These are phyloP conservation scores for Eumeta japonica DNA, from an alignment of 1,140 invertebrate species.

Conservation along the genomic window DNA sequence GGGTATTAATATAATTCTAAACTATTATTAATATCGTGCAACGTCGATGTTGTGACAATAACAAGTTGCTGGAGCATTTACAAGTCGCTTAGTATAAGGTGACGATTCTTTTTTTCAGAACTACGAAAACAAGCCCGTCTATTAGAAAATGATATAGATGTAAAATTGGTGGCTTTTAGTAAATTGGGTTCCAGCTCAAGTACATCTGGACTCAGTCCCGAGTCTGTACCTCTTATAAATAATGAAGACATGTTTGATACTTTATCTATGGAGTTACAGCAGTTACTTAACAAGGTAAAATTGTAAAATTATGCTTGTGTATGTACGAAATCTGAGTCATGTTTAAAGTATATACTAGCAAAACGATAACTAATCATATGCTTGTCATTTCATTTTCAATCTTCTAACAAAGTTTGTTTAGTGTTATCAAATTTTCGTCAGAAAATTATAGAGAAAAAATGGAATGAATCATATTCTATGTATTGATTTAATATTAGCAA, in stretches of 20 bases:
- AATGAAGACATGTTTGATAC: slow-evolving; percentile 91
- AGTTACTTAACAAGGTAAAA: slow-evolving; percentile 80
- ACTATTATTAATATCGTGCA: slow-evolving; percentile 6
- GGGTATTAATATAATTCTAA: slow-evolving; percentile 12
- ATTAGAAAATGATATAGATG: slow-evolving; percentile 95
- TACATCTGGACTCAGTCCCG: slow-evolving; percentile 54
- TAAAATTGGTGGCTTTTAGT: slow-evolving; percentile 92
- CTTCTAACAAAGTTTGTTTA: background rate
- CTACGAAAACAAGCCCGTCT: slow-evolving; percentile 88
- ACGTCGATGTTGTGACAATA: too few relatives aligned
- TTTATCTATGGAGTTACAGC: slow-evolving; percentile 88
- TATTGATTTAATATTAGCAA: too few relatives aligned
- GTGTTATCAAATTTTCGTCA: background rate
- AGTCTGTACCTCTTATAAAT: slow-evolving; percentile 79
- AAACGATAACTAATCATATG: too few relatives aligned
- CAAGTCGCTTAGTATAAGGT: background rate
- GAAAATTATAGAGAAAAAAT: too few relatives aligned
- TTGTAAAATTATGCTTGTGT: too few relatives aligned
- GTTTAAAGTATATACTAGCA: too few relatives aligned
- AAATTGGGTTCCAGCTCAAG: slow-evolving; percentile 80
- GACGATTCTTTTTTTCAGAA: slow-evolving; percentile 61
- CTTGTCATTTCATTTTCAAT: too few relatives aligned
- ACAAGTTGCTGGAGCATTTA: too few relatives aligned
- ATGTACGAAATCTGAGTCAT: too few relatives aligned
- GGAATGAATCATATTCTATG: too few relatives aligned